These are phyloP conservation scores for Eriosoma lanigerum DNA, from an alignment of 1,140 invertebrate genomes.

Conservation along the genomic window DNA sequence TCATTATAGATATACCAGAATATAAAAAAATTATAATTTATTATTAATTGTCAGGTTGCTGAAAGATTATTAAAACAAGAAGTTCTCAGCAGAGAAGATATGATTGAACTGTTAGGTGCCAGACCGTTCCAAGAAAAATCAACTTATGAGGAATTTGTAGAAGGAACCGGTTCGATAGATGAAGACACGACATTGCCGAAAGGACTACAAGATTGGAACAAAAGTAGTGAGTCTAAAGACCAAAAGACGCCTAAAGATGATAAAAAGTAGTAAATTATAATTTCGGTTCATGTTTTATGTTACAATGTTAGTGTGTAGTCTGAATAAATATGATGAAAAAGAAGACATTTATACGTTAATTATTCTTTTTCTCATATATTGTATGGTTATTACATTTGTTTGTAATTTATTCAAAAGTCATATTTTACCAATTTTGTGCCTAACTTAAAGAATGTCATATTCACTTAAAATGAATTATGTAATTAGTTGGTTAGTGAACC, in stretches of 20 bases:
- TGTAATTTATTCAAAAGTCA: background rate
- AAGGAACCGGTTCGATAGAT: conserved; percentile 96
- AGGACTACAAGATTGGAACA: conserved; percentile 95
- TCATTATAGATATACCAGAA: too few relatives aligned
- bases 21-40: background rate
- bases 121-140: conserved; percentile 98
- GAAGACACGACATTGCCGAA: conserved; percentile 94
- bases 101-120: conserved; percentile 93
- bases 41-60: conserved; percentile 72
- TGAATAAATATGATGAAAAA: conserved; percentile 33
- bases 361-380: conserved; percentile 1
- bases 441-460: background rate
- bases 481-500: background rate
- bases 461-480: background rate
- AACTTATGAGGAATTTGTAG: conserved; percentile 99
- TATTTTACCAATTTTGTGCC: background rate
- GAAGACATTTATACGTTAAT: background rate
- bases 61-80: conserved; percentile 91
- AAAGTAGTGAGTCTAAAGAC: conserved; percentile 56
- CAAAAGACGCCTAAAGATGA: conserved; percentile 35
- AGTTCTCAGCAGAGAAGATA: conserved; percentile 93
- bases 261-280: conserved; percentile 20
- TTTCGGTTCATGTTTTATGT: background rate
- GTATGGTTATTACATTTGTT: background rate
- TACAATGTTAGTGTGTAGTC: conserved; percentile 32